Base-by-base conservation (phyloP, 2,113 vertebrate genomes). In the Barnardius zonarius region DNA sequence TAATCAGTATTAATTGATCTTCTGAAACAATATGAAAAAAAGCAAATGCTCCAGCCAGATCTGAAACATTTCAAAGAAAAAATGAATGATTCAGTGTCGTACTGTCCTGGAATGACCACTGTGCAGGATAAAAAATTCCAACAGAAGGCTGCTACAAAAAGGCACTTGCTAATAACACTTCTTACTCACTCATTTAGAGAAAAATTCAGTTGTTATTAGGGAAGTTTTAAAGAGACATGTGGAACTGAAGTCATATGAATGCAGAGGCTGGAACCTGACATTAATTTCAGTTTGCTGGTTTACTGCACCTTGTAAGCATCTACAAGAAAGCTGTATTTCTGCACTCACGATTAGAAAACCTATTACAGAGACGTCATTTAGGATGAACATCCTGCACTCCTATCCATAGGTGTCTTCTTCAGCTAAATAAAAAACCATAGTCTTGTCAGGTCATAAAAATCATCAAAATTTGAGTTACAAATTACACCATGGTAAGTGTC, bases 341-440 rank as follows among this genome's bases (percentile, higher is more conserved):
- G 88, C 67, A 86, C 81, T 64, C 87, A 57, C 31, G 27, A 93
- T 87, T 88, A 94, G 88, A 95, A 96, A 97, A 94, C 35, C 90
- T 88, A 92, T 95, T 95, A 96, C 83, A 81, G 84, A 51, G 92
- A 86, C 93, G 89, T 82, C 61, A 96, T 88, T 92, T 94, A 92
- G 70, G 73, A 92, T 70, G 91, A 95, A 86, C 68, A 91, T 30
- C 90, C 88, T 0, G n/a, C 76, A 70, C 82, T 83, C 75, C 0
- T 77, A 96, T 79, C 89, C 73, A 96, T 81, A 95, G 91, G 93
- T 93, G 85, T 92, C 95, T 59, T 94, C 75, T 93, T 75, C 91
- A 90, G 81, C 89, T 91, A 96, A 89, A 91, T 92, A 96, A 95
- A 95, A 88, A 96, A 83, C 52, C 86, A 82, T 66, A 68, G 89